Base-by-base conservation (phyloP, 2,888 invertebrate species). In the Harpalus rufipes region DNA sequence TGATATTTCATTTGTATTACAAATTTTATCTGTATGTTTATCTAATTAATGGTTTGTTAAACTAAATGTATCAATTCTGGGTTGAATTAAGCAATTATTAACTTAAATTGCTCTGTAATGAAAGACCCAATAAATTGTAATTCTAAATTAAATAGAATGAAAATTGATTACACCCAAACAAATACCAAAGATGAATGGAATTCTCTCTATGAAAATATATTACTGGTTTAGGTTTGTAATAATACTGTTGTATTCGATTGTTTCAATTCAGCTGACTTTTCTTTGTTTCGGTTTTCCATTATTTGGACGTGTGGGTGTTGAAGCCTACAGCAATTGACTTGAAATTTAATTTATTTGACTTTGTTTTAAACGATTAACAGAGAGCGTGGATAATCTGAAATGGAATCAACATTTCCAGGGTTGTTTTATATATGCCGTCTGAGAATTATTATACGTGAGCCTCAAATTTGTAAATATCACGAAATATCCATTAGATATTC, bases 261-360 rank as follows among this genome's bases (percentile, higher is more conserved):
- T 14, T 16, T 59, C 18, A 59, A 59, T 59, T 59, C 7, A 16
- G 7, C 59, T 16, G 59, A 59, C 59, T 59, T 16, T 59, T 16
- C 59, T 59, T 59, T 59, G 59, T 59, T 59, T 59, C 59, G 16
- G 8, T 59, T 59, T 16, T 59, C 59, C 59, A 59, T 59, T 59
- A 59, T 59, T 59, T 59, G 18, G n/a, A 16, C 18, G 59, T 59
- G 59, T 59, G 59, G 59, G 59, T 59, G 59, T 59, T 12, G 59
- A 59, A 16, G 0, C 59, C 59, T 59, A 59, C 14, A 59, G 59
- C 59, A 59, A 59, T 59, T 59, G n/a, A 59, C 59, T 59, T 1
- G 4, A 59, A 59, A 59, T 59, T 14, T n/a, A 51, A 51, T 51
- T 51, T 51, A 51, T 51, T 51, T 51, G 44, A 51, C 44, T 44